These are phyloP conservation scores for Zygaena filipendulae DNA, from an alignment of 2,888 invertebrate genomes.

Conservation along the genomic window DNA sequence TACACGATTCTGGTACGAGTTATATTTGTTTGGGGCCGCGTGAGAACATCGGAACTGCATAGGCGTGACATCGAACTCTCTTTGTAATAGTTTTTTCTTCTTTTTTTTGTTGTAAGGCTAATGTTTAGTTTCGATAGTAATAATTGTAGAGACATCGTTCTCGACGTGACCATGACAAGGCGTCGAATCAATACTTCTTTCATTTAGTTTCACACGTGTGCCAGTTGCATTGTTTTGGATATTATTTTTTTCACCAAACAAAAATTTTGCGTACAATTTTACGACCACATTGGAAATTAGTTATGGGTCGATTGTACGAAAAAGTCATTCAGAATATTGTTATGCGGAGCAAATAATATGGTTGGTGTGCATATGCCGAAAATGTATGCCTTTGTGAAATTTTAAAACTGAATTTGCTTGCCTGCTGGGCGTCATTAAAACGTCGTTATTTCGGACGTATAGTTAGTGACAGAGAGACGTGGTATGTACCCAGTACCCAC, in stretches of 20 bases:
- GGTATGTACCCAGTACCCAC: too few species aligned
- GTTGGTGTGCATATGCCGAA: too few species aligned
- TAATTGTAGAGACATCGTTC: constrained; percentile 32
- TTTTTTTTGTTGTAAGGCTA: constrained; percentile 42
- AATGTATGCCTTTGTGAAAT: too few species aligned
- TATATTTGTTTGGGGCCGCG: constrained; percentile 58
- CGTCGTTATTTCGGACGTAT: too few species aligned
- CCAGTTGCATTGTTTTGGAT: constrained; percentile 15
- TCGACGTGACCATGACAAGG: constrained; percentile 59
- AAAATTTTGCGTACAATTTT: too few species aligned
- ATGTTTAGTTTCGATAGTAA: constrained; percentile 51
- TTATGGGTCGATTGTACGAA: too few species aligned
- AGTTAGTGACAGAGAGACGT: too few species aligned
- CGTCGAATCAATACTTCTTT: constrained; percentile 18
- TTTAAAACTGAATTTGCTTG: constrained; percentile 32
- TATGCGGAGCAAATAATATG: too few species aligned
- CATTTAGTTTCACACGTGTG: constrained; percentile 30
- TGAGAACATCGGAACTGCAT: constrained; percentile 63
- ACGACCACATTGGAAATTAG: too few species aligned
- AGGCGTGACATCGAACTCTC: constrained; percentile 58
- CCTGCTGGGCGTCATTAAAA: constrained; percentile 38
- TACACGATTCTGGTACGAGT: constrained; percentile 38
- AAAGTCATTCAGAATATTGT: too few species aligned
- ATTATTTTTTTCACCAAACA: constrained; percentile 23
- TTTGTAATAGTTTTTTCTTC: constrained; percentile 20